Evolutionary conservation across 2,888 invertebrate species (phyloP), one percentile per base, ranked within the genome.

Genomic region (Platycheirus albimanus): DNA sequence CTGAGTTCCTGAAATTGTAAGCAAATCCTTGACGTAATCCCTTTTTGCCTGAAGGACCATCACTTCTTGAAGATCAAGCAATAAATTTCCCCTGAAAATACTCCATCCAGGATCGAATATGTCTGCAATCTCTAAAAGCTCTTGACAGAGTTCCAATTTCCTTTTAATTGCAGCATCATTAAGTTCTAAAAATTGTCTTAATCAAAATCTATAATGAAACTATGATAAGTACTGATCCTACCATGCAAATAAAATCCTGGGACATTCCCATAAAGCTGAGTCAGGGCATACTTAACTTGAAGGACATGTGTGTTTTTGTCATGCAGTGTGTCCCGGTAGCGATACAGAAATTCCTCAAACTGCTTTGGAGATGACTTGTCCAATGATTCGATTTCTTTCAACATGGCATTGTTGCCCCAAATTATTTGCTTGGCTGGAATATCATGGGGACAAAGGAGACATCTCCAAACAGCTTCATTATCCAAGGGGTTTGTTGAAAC

Each of bases 261-360:
- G 5, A 91, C 90, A 88, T 93, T 93, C 76, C 94, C 94, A 87
- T 95, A 95, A 84, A 95, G 92, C 88, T 95, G 95, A 54, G 93
- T 91, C 36, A 95, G 90, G 2, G 94, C 94, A 87, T 95, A 93
- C 87, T 95, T 95, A 0, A 94, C 93, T 87, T 94, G 93, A 15
- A 95, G 89, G 0, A 94, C 91, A 85, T 95, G 93, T 86, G 93
- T 94, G 86, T 95, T 95, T 43, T 91, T 93, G 0, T 93, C 92
- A 88, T 95, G 95, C 67, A 95, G 88, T 5, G 93, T 93, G 67
- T 92, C 92, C 63, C 92, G 92, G 86, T 94, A 93, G 85, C 93
- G 94, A 11, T 91, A 89, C 56, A 95, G 91, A 80, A 95, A 94
- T 1, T 93, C 92, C 88, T 95, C 95, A 58, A 94, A 92, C 1